Evolutionary conservation across 2,888 invertebrate species (phyloP).

Genomic region (Calliphora vomitoria): DNA sequence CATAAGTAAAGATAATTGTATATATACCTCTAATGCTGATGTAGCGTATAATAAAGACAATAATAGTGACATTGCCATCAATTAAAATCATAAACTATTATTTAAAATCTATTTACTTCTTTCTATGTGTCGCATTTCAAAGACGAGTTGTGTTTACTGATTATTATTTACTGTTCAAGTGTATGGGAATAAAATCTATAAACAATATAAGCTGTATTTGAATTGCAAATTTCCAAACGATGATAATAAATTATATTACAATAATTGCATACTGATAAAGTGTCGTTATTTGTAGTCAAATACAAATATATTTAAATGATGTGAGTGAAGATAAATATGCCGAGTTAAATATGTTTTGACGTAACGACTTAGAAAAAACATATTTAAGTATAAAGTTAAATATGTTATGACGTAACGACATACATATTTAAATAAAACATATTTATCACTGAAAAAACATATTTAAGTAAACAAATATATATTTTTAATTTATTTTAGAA

Average conservation of each 20-base stretch:
- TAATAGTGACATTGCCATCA: conserved; percentile 1
- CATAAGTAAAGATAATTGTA: no score
- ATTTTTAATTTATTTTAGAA: no score
- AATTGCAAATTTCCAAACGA: not conserved
- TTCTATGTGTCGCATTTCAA: not conserved
- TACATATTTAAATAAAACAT: no score
- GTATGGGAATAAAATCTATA: not conserved
- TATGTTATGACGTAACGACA: no score
- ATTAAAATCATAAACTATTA: not conserved
- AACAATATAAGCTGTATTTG: not conserved
- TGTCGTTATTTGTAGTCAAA: no score
- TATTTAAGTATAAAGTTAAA: no score
- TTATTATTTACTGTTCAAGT: not conserved
- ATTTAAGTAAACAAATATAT: no score
- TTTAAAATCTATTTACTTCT: not conserved
- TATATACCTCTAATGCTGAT: no score
- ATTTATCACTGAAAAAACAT: no score
- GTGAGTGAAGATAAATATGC: no score
- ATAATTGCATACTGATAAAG: conserved; percentile 3
- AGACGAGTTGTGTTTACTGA: not conserved
- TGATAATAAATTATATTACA: conserved; percentile 7
- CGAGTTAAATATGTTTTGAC: no score
- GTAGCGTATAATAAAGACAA: not conserved
- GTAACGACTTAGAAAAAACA: no score
- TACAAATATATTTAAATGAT: not conserved